These are phyloP conservation scores for Catalaphyllia jardinei DNA, from an alignment of 64 coral and sea anemone genomes.

Conservation along the genomic window DNA sequence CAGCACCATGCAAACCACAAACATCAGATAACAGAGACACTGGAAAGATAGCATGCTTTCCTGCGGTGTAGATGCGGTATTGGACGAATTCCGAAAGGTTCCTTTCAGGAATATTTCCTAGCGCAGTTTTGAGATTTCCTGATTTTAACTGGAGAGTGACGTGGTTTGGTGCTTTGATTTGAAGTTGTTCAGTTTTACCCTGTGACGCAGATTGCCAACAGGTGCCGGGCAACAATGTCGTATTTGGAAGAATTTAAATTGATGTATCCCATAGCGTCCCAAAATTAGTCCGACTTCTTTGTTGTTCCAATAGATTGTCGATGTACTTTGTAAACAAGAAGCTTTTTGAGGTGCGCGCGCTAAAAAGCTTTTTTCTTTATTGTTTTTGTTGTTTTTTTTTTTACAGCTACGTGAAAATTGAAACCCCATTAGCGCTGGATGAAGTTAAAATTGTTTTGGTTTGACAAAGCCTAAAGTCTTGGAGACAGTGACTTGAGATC, in stretches of 20 bases:
- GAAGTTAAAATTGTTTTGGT: background rate
- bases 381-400: no score
- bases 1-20: background rate
- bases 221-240: background rate
- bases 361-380: constrained; percentile 10
- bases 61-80: background rate
- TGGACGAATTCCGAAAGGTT: no score
- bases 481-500: no score
- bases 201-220: background rate
- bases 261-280: background rate
- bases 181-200: background rate
- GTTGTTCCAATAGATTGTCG: background rate
- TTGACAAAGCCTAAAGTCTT: no score
- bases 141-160: background rate
- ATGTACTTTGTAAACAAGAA: background rate
- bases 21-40: background rate
- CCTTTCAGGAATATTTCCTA: no score
- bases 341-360: background rate
- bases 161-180: background rate
- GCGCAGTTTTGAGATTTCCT: no score
- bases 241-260: constrained; percentile 26
- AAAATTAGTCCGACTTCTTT: constrained; percentile 5
- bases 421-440: background rate
- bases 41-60: background rate
- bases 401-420: background rate